Conservation (phyloP, 2,888 invertebrate species). For the Leptinotarsa rubiginosa region DNA sequence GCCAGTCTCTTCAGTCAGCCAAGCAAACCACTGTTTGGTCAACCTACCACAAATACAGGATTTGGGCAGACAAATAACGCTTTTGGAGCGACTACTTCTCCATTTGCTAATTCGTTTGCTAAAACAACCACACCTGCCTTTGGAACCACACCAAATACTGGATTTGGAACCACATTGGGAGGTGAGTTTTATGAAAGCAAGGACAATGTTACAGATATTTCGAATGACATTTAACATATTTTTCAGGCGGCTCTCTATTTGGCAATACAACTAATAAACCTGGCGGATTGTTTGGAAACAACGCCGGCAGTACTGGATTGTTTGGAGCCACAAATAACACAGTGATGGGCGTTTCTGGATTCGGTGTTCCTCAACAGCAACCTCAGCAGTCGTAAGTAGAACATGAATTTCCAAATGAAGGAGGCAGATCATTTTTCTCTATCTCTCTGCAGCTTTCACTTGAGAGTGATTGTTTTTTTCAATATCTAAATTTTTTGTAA, state of each 20-base stretch:
- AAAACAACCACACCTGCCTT: constrained; percentile 62
- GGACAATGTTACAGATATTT: background rate
- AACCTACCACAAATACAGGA: constrained; percentile 49
- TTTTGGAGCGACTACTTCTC: constrained; percentile 45
- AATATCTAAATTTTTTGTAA: no score
- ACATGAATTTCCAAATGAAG: background rate
- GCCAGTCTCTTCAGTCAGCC: constrained; percentile 51
- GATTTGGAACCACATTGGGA: constrained; percentile 46
- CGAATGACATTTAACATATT: background rate
- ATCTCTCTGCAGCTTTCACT: no score
- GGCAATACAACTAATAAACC: constrained; percentile 67
- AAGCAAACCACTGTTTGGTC: constrained; percentile 58
- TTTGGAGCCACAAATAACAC: constrained; percentile 43
- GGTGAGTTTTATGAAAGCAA: constrained; percentile 30
- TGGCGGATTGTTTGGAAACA: constrained; percentile 70
- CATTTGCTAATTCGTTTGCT: constrained; percentile 55
- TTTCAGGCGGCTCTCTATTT: constrained; percentile 63
- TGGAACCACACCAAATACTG: constrained; percentile 48
- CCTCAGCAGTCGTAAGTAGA: constrained; percentile 53
- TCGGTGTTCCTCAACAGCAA: constrained; percentile 62
- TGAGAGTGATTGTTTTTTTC: no score
- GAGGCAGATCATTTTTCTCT: no score
- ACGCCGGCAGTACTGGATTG: constrained; percentile 53
- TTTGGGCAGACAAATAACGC: constrained; percentile 45
- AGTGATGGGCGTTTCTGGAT: constrained; percentile 56